A percentile compares a stretch with the other conserved stretches of the same genome.
These are phyloP conservation scores for Ovibos moschatus DNA, from an alignment of 2,113 vertebrate species.

Conservation along the genomic window DNA sequence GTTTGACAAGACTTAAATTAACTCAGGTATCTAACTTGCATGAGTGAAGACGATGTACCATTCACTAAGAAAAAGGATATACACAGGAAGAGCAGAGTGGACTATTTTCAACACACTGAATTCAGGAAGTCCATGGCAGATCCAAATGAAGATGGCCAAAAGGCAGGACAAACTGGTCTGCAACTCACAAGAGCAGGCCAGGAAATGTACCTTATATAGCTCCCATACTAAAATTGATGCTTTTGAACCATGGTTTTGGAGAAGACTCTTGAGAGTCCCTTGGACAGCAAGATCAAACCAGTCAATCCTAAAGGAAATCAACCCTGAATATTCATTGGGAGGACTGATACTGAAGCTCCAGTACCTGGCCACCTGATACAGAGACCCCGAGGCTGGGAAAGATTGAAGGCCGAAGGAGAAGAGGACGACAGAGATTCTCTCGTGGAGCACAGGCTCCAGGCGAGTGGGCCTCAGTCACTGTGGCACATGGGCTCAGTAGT, in stretches of 20 bases:
- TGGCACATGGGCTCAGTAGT: background rate
- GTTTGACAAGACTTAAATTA: background rate
- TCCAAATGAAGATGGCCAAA: background rate
- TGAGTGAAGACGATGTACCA: background rate
- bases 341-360: background rate
- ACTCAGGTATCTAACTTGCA: background rate
- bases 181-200: background rate
- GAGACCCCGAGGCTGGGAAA: background rate
- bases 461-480: background rate
- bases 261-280: background rate
- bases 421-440: background rate
- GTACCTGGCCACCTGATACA: background rate
- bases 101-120: background rate
- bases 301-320: background rate
- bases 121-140: background rate
- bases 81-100: background rate
- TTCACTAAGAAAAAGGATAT: background rate
- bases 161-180: background rate
- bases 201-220: background rate
- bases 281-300: background rate
- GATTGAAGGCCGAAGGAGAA: background rate
- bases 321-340: background rate
- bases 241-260: background rate
- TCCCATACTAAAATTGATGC: background rate
- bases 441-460: background rate